Percentiles rank a stretch among this genome's conserved stretches.
Evolutionary conservation across 2,888 invertebrate genomes (phyloP).

Genomic region (Napeogenes sylphis): DNA sequence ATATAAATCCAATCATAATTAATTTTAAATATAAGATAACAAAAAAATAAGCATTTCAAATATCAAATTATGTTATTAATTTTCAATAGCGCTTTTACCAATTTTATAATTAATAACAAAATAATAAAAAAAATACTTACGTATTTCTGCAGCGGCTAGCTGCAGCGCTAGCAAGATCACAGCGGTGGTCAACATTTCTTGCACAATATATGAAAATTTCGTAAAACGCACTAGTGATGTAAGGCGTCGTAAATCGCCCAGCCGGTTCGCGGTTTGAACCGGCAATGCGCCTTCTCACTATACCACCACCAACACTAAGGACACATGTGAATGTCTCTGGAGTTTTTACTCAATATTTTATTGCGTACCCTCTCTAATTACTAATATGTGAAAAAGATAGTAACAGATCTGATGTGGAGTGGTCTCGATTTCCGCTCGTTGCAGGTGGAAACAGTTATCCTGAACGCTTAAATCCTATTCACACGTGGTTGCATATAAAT

Average conservation of each 20-base stretch:
- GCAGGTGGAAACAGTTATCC: constrained; percentile 25
- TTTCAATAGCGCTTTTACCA: not conserved
- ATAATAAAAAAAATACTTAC: constrained; percentile 46
- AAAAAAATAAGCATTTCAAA: too few species aligned
- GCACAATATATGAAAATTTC: constrained; percentile 49
- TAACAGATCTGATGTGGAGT: constrained; percentile 3
- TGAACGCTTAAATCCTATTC: constrained; percentile 14
- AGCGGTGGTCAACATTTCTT: constrained; percentile 56
- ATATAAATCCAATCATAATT: too few species aligned
- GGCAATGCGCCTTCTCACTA: constrained; percentile 53
- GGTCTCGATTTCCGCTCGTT: constrained; percentile 17
- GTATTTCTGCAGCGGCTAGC: constrained; percentile 63
- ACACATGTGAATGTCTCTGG: constrained; percentile 51
- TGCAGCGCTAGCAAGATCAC: constrained; percentile 57
- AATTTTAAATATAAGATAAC: too few species aligned
- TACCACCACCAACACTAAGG: constrained; percentile 42
- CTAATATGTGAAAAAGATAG: constrained; percentile 24
- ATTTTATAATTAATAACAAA: not conserved
- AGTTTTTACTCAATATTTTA: constrained; percentile 29
- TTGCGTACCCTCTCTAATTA: constrained; percentile 30
- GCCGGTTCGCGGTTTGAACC: constrained; percentile 61
- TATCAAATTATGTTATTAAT: too few species aligned
- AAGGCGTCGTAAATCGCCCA: constrained; percentile 51
- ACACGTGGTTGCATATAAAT: constrained; percentile 13
- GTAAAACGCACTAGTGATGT: constrained; percentile 42